phyloP scores from a whole-genome alignment of 2,888 invertebrate species.

The Standfussiana lucernea region DNA sequence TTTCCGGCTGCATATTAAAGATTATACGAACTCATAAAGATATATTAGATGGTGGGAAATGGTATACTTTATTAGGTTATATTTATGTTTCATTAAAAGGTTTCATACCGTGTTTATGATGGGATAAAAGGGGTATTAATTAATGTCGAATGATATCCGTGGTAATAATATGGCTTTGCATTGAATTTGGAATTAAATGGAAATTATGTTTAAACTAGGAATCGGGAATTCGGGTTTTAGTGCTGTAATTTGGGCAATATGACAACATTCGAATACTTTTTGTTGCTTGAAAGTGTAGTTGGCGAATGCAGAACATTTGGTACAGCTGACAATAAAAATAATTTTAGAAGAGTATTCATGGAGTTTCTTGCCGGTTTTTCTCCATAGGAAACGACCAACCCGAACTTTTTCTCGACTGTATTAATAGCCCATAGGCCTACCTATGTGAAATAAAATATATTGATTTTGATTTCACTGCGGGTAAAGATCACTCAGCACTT shows the following conservation, averaged over 20 bases:
- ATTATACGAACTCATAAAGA: constrained; percentile 86
- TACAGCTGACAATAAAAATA: neutral
- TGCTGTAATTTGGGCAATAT: constrained; percentile 6
- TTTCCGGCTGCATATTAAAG: constrained; percentile 83
- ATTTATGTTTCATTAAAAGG: constrained; percentile 84
- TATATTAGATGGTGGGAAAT: constrained; percentile 79
- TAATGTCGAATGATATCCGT: constrained; percentile 55
- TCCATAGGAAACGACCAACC: neutral
- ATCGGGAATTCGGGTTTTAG: constrained; percentile 9
- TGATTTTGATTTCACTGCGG: neutral
- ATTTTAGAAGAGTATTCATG: too few relatives aligned
- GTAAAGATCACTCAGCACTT: neutral
- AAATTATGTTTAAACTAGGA: constrained; percentile 23
- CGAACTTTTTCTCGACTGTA: neutral
- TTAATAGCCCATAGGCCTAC: neutral
- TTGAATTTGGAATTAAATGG: constrained; percentile 21
- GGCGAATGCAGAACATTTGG: neutral
- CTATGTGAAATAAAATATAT: neutral
- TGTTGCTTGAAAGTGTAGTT: neutral
- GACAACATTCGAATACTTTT: neutral
- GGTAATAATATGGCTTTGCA: constrained; percentile 36
- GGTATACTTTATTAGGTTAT: constrained; percentile 83
- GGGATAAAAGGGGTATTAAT: constrained; percentile 73
- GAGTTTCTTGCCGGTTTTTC: neutral
- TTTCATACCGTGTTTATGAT: constrained; percentile 71